These are phyloP conservation scores for Ciconia maguari DNA, from an alignment of 2,113 vertebrate genomes.

Conservation along the genomic window DNA sequence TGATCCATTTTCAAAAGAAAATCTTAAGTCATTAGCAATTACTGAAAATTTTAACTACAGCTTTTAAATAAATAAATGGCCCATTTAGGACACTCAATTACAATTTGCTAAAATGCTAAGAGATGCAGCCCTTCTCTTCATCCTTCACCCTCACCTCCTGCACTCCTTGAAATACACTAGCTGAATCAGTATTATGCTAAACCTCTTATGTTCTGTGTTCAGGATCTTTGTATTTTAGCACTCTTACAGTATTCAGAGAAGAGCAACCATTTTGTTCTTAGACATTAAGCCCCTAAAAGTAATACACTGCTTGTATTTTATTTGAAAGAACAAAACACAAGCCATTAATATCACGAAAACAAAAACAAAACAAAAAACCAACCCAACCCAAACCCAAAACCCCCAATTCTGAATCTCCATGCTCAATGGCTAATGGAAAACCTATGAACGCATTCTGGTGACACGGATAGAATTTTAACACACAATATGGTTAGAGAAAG, in stretches of 20 bases:
- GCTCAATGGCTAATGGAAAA: neutral
- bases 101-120: neutral
- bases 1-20: neutral
- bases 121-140: neutral
- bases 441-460: neutral
- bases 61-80: neutral
- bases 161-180: neutral
- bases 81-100: neutral
- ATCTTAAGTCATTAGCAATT: neutral
- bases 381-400: rapidly evolving
- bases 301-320: neutral
- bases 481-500: neutral
- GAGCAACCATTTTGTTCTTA: neutral
- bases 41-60: neutral
- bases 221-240: neutral
- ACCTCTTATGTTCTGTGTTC: neutral
- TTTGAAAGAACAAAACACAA: neutral
- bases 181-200: neutral
- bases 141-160: neutral
- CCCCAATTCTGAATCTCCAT: neutral
- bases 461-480: neutral
- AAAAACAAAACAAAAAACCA: neutral
- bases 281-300: neutral
- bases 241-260: neutral
- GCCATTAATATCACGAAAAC: neutral